Evolutionary conservation across 2,113 vertebrate species (phyloP), one percentile per base, ranked within the genome.

Genomic region (Nasalis larvatus): DNA sequence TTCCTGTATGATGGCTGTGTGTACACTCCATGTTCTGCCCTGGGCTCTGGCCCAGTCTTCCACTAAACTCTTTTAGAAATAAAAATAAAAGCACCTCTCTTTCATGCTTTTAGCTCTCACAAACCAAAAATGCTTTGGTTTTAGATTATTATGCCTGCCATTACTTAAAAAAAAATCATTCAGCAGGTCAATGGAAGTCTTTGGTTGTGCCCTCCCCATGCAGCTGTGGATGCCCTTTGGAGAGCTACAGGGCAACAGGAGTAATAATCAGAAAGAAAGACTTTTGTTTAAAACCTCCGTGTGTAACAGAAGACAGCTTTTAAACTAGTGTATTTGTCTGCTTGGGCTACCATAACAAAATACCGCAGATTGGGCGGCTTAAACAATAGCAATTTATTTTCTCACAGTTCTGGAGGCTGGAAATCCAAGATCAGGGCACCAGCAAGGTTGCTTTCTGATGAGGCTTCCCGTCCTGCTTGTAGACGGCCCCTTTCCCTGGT

Each of bases 191-290:
- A 45, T 58, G 77, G 84, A 88, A 96, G 54, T 68, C 88, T 96
- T 85, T 96, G 77, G 49, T 42, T 73, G 56, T 85, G 30, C 69
- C 76, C 21, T 74, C 63, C 54, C 54, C 8, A 0, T 9, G 16
- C 12, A 74, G 42, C 37, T 1, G 1, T 9, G n/a, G 45, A 37
- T 63, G 42, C 47, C 27, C 71, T 88, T 56, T 30, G 84, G 42
- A 83, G 63, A 78, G 49, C 87, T 40, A 17, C 17, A 27, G 87
- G 56, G 76, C 58, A 90, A 78, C 52, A 25, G 6, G 52, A 47
- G 47, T 85, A n/a, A 84, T 84, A 96, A 89, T 80, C 83, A 96
- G 83, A 95, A 97, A 96, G 69, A 77, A 66, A 96, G 94, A 78
- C 42, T 63, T 95, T 71, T 56, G 63, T 84, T 74, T 68, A 58